Conservation (phyloP, 2,888 invertebrate species). For the Alentia gelatinosa region DNA sequence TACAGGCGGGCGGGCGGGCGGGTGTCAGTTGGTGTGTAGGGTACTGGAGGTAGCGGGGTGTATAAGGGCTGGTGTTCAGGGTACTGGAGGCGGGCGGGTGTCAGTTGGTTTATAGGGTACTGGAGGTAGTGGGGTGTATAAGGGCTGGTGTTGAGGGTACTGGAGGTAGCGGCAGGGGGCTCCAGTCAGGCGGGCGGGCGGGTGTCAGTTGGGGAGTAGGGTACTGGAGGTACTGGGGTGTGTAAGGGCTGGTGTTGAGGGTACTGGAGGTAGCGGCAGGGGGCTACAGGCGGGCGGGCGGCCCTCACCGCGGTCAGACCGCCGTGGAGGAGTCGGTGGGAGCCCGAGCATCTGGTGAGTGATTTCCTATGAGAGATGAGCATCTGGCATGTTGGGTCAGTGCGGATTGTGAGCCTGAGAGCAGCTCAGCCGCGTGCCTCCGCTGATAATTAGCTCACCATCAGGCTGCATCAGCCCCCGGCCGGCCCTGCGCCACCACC, state of each 20-base stretch:
- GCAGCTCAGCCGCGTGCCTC: conserved; percentile 9
- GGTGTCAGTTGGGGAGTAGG: too few relatives aligned
- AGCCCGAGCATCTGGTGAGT: not conserved
- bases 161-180: not conserved
- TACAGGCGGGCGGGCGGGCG: not conserved
- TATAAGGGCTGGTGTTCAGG: not conserved
- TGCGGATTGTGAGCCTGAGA: not conserved
- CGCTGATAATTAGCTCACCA: conserved; percentile 23
- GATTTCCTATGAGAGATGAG: conserved; percentile 43
- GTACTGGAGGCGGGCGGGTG: not conserved
- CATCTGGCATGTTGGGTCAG: conserved; percentile 41
- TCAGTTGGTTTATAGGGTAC: not conserved
- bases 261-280: not conserved
- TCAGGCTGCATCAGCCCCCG: not conserved
- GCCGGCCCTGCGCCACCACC: not conserved
- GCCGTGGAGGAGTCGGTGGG: not conserved
- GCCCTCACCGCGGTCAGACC: not conserved
- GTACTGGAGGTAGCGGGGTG: not conserved
- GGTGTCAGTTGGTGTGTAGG: not conserved
- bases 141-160: not conserved
- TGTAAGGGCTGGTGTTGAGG: not conserved
- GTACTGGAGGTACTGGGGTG: not conserved
- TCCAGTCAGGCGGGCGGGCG: too few relatives aligned
- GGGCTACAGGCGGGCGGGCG: not conserved
- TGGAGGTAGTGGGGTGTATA: not conserved